These are phyloP conservation scores for Molossus molossus DNA, from an alignment of 2,797 vertebrate species.

Conservation along the genomic window DNA sequence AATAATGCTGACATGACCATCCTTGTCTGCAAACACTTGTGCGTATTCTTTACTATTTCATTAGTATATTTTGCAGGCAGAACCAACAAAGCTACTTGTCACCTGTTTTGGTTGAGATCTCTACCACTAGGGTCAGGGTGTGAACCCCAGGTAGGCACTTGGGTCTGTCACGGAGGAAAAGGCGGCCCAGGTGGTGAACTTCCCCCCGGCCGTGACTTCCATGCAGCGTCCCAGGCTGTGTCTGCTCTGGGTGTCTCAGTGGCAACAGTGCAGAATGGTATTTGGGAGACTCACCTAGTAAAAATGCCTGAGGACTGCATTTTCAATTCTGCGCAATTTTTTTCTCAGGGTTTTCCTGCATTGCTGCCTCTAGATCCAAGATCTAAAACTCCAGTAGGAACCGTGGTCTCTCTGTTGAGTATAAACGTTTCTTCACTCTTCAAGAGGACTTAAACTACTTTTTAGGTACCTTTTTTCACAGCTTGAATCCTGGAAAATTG, in stretches of 20 bases:
- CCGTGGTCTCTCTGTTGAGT: not conserved
- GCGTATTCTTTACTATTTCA: constrained; percentile 12
- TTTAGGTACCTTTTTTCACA: not conserved
- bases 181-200: not conserved
- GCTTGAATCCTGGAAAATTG: not conserved
- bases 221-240: constrained; percentile 21
- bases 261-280: constrained; percentile 57
- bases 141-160: not conserved
- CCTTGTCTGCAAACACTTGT: constrained; percentile 4
- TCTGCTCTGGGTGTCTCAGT: not conserved
- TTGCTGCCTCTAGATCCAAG: not conserved
- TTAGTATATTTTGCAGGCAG: not conserved
- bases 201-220: constrained; percentile 28
- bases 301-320: constrained; percentile 67
- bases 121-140: not conserved
- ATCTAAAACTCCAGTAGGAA: not conserved
- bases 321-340: constrained; percentile 61
- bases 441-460: not conserved
- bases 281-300: constrained; percentile 73
- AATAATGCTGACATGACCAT: not conserved
- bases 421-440: not conserved
- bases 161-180: not conserved
- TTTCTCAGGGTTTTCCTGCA: not conserved
- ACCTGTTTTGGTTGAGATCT: not conserved
- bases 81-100: not conserved